A percentile compares a stretch with the other conserved stretches of the same genome.
Conservation (phyloP, 2,888 invertebrate species). For the Endomychus coccineus region DNA sequence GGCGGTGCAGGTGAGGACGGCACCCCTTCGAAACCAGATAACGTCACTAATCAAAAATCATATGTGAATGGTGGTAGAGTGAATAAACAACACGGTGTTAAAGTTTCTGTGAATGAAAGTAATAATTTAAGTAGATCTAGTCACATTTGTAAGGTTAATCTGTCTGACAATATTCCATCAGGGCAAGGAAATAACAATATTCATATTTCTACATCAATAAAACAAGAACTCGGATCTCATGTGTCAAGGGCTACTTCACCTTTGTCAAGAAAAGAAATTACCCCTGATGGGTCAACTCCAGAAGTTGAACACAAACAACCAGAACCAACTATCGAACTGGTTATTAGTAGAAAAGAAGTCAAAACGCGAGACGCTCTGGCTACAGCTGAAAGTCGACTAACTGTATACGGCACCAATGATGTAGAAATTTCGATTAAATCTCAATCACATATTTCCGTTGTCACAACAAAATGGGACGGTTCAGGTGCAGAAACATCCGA, state of each 20-base stretch:
- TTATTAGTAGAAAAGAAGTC: conserved; percentile 49
- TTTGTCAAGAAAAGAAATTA: conserved; percentile 34
- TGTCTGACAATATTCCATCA: too few species aligned
- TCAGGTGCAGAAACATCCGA: conserved; percentile 45
- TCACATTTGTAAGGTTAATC: too few species aligned
- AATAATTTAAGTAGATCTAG: too few species aligned
- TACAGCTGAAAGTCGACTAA: conserved; percentile 48
- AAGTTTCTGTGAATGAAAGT: conserved; percentile 16
- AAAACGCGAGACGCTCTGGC: conserved; percentile 48
- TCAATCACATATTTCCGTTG: conserved; percentile 48
- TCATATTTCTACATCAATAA: neutral
- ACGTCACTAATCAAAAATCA: too few species aligned
- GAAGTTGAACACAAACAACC: conserved; percentile 13
- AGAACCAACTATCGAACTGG: conserved; percentile 43
- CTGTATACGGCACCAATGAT: conserved; percentile 47
- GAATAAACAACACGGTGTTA: conserved; percentile 10
- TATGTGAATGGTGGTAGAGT: conserved; percentile 15
- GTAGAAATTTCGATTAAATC: conserved; percentile 50
- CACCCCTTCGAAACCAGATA: too few species aligned
- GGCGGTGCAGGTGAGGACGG: too few species aligned
- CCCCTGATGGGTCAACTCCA: conserved; percentile 30
- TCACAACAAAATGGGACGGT: conserved; percentile 40
- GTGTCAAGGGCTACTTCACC: conserved; percentile 41
- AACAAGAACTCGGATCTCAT: conserved; percentile 15
- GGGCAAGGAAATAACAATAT: too few species aligned